Base-by-base conservation (phyloP, 2,113 vertebrate genomes). In the Hippocampus mohnikei region DNA sequence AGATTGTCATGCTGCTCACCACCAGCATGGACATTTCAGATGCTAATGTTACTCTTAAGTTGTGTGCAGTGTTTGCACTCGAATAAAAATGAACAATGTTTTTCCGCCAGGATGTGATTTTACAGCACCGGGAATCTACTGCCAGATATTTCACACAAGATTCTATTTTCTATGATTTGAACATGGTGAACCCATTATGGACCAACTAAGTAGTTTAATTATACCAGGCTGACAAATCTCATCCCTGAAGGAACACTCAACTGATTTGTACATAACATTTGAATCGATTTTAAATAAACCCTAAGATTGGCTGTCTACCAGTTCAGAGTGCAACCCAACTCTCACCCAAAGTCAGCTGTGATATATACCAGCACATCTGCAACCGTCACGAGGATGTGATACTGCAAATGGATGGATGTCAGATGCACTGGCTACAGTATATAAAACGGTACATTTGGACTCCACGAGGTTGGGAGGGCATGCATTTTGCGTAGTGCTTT, bases 221-320 rank as follows among this genome's bases (percentile, higher is more conserved):
- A 69, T 81, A 62, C 67, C 58, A 46, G 41, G 12, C 46, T 52
- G 76, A 82, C 84, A 79, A 88, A 76, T 41, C 46, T 48, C 20
- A 81, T 79, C 83, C 79, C 80, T 79, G 81, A 79, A 42, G 59
- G 74, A 37, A 37, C 33, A 37, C 33, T 37, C 5, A 37, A 37
- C 33, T 37, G 33, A 37, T 37, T 37, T 37, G 33, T 37, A 37
- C 33, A 33, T 33, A 33, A 37, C 6, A 37, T 37, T 37, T 37
- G 33, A 37, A 37, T 37, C 33, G 5, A 37, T 37, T 37, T 37
- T 37, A 37, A 37, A 37, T 37, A 37, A 37, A 37, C 33, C 33
- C 33, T 37, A 37, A 5, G 33, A 37, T 37, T 37, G 33, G 33
- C 33, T 37, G 33, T 37, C 33, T 37, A 37, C 33, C 33, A 37